These are phyloP conservation scores for Sparus aurata DNA, from an alignment of 2,797 vertebrate genomes.

Conservation along the genomic window DNA sequence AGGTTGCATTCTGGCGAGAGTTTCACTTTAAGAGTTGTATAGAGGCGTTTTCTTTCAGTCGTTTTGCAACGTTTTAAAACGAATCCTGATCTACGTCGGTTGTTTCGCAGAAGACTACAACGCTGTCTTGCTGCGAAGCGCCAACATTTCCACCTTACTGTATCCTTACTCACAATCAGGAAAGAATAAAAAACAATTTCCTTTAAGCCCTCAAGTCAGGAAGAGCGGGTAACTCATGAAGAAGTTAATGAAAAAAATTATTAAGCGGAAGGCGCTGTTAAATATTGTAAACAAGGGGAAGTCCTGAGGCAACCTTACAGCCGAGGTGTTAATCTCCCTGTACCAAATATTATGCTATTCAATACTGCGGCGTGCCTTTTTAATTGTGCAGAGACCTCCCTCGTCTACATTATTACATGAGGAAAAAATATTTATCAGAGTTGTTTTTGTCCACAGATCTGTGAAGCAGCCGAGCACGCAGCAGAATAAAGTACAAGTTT, in stretches of 20 bases:
- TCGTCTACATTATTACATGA: slow-evolving; percentile 31
- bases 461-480: not conserved
- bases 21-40: too few species aligned
- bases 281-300: slow-evolving; percentile 14
- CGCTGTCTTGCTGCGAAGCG: too few species aligned
- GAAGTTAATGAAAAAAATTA: slow-evolving; percentile 14
- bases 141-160: too few species aligned
- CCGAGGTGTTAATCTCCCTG: slow-evolving; percentile 32
- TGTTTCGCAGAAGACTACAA: too few species aligned
- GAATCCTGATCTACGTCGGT: too few species aligned
- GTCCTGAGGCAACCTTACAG: slow-evolving; percentile 30
- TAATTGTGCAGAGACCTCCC: slow-evolving; percentile 60
- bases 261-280: not conserved
- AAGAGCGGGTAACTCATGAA: slow-evolving; percentile 24
- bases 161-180: not conserved
- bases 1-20: too few species aligned
- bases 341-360: slow-evolving; percentile 29
- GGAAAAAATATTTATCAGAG: slow-evolving; percentile 24
- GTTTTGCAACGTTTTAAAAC: too few species aligned
- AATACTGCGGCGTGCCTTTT: slow-evolving; percentile 21
- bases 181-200: slow-evolving; percentile 2
- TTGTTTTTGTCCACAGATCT: slow-evolving; percentile 27
- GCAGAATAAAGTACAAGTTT: not conserved
- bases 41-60: too few species aligned
- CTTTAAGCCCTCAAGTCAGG: slow-evolving; percentile 5